phyloP scores from a whole-genome alignment of 1,140 invertebrate genomes.

The Drosophila auraria region DNA sequence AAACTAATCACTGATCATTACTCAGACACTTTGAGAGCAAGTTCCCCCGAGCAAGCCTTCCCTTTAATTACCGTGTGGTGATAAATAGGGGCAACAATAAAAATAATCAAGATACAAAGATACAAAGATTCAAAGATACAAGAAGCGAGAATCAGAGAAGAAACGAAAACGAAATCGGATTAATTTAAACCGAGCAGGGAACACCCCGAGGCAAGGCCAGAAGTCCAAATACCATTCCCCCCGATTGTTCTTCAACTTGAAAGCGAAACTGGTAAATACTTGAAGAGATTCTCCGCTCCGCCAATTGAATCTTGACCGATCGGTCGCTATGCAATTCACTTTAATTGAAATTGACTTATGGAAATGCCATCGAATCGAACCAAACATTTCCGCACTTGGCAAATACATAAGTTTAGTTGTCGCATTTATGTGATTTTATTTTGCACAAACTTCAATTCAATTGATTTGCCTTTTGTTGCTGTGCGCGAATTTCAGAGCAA shows the following conservation, averaged over 20 bases:
- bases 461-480: slow-evolving; percentile 37
- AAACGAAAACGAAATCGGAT: slow-evolving; percentile 18
- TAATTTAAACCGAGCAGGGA: slow-evolving; percentile 1
- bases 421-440: slow-evolving; percentile 6
- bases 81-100: slow-evolving; percentile 5
- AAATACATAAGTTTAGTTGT: slow-evolving; percentile 6
- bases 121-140: background rate
- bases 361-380: background rate
- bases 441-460: slow-evolving; percentile 6
- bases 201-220: slow-evolving; percentile 30
- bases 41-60: slow-evolving; percentile 4
- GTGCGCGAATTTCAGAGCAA: slow-evolving; percentile 4
- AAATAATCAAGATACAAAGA: background rate
- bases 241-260: background rate
- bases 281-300: background rate
- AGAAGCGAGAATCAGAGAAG: background rate
- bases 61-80: slow-evolving; percentile 2
- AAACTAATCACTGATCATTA: background rate
- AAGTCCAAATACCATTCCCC: slow-evolving; percentile 8
- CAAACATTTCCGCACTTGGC: background rate
- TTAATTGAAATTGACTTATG: slow-evolving; percentile 25
- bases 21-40: background rate
- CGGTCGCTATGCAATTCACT: slow-evolving; percentile 8
- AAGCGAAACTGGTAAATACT: slow-evolving; percentile 35
- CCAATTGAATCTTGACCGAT: slow-evolving; percentile 3